Evolutionary conservation across 2,113 vertebrate species (phyloP).

Genomic region (Chascanopsetta lugubris): DNA sequence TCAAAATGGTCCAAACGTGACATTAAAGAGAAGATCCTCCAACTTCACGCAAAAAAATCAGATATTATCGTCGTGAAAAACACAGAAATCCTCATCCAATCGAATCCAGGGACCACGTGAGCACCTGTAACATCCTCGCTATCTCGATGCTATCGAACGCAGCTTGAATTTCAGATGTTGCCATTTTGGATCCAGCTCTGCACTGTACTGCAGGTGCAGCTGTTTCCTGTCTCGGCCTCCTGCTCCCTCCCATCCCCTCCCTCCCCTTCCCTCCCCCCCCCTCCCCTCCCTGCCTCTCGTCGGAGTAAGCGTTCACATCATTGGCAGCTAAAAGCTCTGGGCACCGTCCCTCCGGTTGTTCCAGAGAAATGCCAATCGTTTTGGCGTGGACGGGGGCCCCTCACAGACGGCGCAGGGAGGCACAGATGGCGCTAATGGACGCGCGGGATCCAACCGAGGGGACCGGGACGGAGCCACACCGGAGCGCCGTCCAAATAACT

Average conservation of each 20-base stretch:
- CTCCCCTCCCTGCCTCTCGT: constrained; percentile 50
- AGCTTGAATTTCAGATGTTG: no score
- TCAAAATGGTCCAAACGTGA: no score
- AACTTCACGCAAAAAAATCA: no score
- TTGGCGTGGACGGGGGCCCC: constrained; percentile 86
- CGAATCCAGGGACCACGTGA: no score
- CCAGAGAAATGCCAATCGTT: constrained; percentile 97
- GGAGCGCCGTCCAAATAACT: constrained; percentile 93
- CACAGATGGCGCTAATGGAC: constrained; percentile 99
- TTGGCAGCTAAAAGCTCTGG: constrained; percentile 82
- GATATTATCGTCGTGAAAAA: no score
- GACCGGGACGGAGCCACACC: constrained; percentile 88
- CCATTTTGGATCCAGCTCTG: no score
- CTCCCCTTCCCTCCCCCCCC: background rate
- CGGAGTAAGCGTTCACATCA: constrained; percentile 79
- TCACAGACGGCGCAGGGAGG: constrained; percentile 96
- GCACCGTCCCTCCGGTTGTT: constrained; percentile 81
- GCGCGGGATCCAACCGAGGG: constrained; percentile 97
- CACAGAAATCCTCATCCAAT: no score
- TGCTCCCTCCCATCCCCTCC: background rate
- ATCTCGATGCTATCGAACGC: no score
- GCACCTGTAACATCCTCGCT: no score
- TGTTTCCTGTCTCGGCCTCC: constrained; percentile 72
- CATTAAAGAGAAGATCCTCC: no score
- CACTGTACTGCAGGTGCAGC: constrained; percentile 73